Evolutionary conservation across 2,113 vertebrate species (phyloP).

Genomic region (Petrocephalus microphthalmus): DNA sequence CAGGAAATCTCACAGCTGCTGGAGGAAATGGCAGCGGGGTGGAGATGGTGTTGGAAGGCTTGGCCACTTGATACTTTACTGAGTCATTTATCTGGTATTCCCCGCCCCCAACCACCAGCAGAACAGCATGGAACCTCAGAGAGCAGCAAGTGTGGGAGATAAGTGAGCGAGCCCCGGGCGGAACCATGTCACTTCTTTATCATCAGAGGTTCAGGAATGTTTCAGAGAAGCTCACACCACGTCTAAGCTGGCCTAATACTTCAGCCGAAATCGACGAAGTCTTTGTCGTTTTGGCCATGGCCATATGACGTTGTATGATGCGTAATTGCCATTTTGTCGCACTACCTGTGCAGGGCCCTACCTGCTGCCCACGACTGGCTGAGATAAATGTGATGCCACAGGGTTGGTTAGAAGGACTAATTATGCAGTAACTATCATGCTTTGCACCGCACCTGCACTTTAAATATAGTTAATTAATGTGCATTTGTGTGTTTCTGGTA

Average conservation of each 20-base stretch:
- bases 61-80: not conserved
- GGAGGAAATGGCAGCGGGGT: not conserved
- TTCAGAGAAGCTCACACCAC: not conserved
- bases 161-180: not conserved
- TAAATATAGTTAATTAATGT: not conserved
- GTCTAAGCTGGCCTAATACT: not conserved
- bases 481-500: not conserved
- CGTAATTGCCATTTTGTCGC: not conserved
- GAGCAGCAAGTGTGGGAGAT: not conserved
- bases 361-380: not conserved
- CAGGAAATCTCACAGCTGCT: constrained; percentile 1
- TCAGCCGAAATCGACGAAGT: not conserved
- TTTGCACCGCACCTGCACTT: not conserved
- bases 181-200: not conserved
- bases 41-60: not conserved
- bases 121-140: not conserved
- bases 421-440: not conserved
- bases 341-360: not conserved
- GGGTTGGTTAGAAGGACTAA: not conserved
- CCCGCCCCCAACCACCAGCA: not conserved
- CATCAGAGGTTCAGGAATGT: not conserved
- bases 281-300: not conserved
- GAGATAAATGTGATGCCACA: not conserved
- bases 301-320: not conserved
- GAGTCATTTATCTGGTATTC: not conserved